These are phyloP conservation scores for Tipula unca DNA, from an alignment of 2,888 invertebrate species.

Conservation along the genomic window DNA sequence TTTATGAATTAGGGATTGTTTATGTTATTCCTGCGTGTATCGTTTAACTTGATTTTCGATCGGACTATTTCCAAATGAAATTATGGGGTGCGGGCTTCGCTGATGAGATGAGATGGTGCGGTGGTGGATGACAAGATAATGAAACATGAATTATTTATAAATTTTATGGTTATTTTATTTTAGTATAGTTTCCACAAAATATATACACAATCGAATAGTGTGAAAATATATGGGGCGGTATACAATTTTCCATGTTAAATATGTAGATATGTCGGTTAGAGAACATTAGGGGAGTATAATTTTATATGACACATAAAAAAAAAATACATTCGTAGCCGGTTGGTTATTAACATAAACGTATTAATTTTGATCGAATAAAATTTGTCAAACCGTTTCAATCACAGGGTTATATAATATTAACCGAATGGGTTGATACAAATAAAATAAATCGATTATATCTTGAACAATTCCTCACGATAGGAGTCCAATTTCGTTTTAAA, in stretches of 20 bases:
- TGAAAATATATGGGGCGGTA: neutral
- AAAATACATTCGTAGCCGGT: neutral
- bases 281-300: neutral
- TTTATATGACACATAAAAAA: neutral
- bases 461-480: neutral
- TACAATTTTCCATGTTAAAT: neutral
- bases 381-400: neutral
- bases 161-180: neutral
- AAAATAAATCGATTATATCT: neutral
- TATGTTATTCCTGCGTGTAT: neutral
- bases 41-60: neutral
- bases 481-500: neutral
- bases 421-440: slow-evolving; percentile 9
- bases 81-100: neutral
- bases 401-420: neutral
- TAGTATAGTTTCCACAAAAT: neutral
- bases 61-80: neutral
- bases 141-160: slow-evolving; percentile 8
- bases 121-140: neutral
- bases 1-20: neutral
- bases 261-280: neutral
- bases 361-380: neutral
- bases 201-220: neutral
- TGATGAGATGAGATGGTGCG: neutral
- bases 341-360: neutral